A percentile compares a stretch with the other conserved stretches of the same genome.
These are phyloP conservation scores for Neoarius graeffei DNA, from an alignment of 2,113 vertebrate genomes.

Conservation along the genomic window DNA sequence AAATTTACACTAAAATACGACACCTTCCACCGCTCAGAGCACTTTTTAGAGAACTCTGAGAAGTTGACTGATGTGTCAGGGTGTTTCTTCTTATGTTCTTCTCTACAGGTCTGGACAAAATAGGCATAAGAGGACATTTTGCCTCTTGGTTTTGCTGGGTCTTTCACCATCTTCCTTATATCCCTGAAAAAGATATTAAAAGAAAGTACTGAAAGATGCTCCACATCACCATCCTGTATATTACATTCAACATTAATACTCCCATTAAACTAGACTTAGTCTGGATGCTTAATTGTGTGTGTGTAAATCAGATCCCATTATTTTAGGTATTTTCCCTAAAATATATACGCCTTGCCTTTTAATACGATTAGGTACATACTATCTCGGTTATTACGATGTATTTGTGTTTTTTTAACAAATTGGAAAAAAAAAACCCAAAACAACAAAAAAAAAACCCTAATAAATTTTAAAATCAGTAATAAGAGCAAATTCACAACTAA, in stretches of 20 bases:
- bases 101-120: constrained; percentile 95
- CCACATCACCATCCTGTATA: background rate
- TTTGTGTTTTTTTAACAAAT: background rate
- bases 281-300: background rate
- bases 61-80: constrained; percentile 94
- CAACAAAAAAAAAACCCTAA: background rate
- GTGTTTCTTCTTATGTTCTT: constrained; percentile 99
- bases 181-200: constrained; percentile 19
- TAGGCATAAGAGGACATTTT: constrained; percentile 98
- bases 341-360: background rate
- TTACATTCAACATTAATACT: background rate
- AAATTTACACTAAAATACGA: background rate
- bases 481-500: background rate
- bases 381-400: background rate
- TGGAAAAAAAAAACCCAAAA: background rate
- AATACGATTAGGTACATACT: background rate
- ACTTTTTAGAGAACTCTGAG: constrained; percentile 96
- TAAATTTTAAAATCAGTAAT: background rate
- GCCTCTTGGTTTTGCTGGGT: constrained; percentile 91
- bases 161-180: constrained; percentile 85
- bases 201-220: background rate
- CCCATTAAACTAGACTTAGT: background rate
- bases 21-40: constrained; percentile 97
- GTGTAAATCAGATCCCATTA: background rate
- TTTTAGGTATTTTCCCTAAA: background rate